Evolutionary conservation across 1,140 invertebrate genomes (phyloP), one percentile per base, ranked within the genome.

Genomic region (Pseudobourletiella spinata): DNA sequence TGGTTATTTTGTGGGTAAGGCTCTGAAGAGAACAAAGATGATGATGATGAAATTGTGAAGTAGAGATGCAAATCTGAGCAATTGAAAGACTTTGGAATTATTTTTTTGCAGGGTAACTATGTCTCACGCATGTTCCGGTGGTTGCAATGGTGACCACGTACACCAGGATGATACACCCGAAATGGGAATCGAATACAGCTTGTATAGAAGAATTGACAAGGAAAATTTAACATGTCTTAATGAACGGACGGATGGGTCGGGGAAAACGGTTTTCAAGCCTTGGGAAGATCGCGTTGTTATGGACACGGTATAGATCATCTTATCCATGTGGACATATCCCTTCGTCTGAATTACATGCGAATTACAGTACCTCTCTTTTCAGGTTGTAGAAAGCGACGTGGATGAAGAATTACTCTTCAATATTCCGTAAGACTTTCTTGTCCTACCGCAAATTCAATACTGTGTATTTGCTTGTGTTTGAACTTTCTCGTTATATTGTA

Each of bases 401-500:
- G 94, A 97, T 80, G 87, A 91, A 76, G 94, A 97, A 78, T 77
- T 98, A 3, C 76, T 97, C 1, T 93, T 97, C 73, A 95, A 95
- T 75, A 91, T 98, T 72, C 93, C 93, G 82, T 86, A 77, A 79
- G 82, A n/a, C n/a, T n/a, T n/a, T 80, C n/a, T n/a, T n/a, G n/a
- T n/a, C n/a, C n/a, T n/a, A n/a, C n/a, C n/a, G n/a, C n/a, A n/a
- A n/a, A n/a, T n/a, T n/a, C n/a, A n/a, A n/a, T n/a, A n/a, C n/a
- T 8, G 14, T 11, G 30, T 25, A 29, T 25, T 18, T n/a, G n/a
- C n/a, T n/a, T n/a, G n/a, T n/a, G n/a, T n/a, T n/a, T n/a, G n/a
- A n/a, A n/a, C n/a, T n/a, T n/a, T n/a, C n/a, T n/a, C n/a, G n/a
- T n/a, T n/a, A n/a, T n/a, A n/a, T n/a, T n/a, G n/a, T n/a, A n/a